Percentiles rank a stretch among this genome's conserved stretches.
Conservation (phyloP, 2,888 invertebrate genomes). For the Amphipyra berbera region DNA sequence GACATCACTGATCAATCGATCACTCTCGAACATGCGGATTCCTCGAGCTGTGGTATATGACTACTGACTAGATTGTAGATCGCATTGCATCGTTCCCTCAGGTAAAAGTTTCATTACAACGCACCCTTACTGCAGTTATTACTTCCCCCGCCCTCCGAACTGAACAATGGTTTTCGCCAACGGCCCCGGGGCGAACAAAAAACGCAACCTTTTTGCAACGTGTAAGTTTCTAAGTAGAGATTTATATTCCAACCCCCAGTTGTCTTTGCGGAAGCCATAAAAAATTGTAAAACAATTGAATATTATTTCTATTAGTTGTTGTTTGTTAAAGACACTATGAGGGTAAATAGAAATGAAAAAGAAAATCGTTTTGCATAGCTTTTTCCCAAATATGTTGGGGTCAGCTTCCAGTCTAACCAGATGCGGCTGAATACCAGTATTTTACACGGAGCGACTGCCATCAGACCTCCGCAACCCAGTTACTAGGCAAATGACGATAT, state of each 20-base stretch:
- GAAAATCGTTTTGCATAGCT: too few relatives aligned
- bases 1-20: conserved; percentile 36
- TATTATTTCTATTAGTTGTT: conserved; percentile 10
- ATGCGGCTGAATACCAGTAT: too few relatives aligned
- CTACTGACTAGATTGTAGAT: conserved; percentile 55
- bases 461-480: too few relatives aligned
- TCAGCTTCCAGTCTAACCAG: too few relatives aligned
- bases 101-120: conserved; percentile 84
- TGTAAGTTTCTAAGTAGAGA: conserved; percentile 75
- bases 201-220: conserved; percentile 82
- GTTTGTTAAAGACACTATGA: neutral
- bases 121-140: conserved; percentile 82
- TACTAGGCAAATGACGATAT: too few relatives aligned
- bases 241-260: conserved; percentile 56
- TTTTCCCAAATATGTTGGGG: too few relatives aligned
- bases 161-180: conserved; percentile 82
- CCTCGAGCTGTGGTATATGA: conserved; percentile 35
- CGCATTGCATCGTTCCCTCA: conserved; percentile 67
- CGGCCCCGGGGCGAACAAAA: conserved; percentile 72
- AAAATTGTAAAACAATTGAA: conserved; percentile 60
- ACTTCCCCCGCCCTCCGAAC: conserved; percentile 75
- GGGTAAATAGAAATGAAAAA: neutral
- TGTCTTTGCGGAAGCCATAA: conserved; percentile 60
- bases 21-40: conserved; percentile 25
- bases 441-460: too few relatives aligned